These are phyloP conservation scores for Siphonodentalium dalli DNA, from an alignment of 2,888 invertebrate species.

Conservation along the genomic window DNA sequence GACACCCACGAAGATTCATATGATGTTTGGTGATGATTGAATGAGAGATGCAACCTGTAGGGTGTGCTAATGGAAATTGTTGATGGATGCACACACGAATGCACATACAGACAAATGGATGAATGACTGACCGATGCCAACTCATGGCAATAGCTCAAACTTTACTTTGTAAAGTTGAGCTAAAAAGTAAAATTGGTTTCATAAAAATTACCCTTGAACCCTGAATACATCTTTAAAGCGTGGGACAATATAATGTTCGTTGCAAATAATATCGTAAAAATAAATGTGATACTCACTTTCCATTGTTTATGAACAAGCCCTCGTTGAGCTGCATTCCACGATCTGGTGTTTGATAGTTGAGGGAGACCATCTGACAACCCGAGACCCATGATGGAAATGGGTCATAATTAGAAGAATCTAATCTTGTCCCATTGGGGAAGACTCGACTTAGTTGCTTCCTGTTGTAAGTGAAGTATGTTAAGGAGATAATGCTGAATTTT, in stretches of 20 bases:
- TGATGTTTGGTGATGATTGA: no score
- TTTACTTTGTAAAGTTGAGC: no score
- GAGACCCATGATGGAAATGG: conserved; percentile 94
- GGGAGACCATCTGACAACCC: conserved; percentile 95
- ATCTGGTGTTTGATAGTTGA: conserved; percentile 97
- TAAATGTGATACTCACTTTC: conserved; percentile 65
- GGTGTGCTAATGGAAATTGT: no score
- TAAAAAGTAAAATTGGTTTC: background rate
- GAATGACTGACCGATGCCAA: no score
- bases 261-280: background rate
- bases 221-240: no score
- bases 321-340: conserved; percentile 96
- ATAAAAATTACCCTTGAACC: no score
- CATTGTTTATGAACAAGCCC: conserved; percentile 91
- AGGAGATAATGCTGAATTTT: conserved; percentile 16
- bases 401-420: conserved; percentile 97
- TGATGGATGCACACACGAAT: no score
- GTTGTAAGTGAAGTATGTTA: conserved; percentile 50
- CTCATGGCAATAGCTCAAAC: no score
- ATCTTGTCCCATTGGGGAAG: conserved; percentile 86
- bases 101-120: no score
- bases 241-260: background rate
- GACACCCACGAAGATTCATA: no score
- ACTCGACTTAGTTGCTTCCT: conserved; percentile 84
- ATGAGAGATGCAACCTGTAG: no score